Base-by-base conservation (phyloP, 2,797 vertebrate species). In the Mormyrus hasselquistii region DNA sequence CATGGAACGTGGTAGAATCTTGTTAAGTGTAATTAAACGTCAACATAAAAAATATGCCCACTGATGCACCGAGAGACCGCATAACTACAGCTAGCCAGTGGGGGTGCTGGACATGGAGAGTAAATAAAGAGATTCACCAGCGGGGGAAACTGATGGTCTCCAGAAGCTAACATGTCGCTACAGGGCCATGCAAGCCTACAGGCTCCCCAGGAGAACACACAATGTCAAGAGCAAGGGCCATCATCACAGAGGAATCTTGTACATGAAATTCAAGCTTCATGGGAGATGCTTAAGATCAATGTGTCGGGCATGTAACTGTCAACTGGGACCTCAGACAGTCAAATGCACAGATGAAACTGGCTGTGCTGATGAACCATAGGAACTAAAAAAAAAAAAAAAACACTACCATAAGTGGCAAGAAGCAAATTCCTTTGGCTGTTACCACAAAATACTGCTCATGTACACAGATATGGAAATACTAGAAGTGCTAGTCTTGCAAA, bases 191-290 rank as follows among this genome's bases (percentile, higher is more conserved):
- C 57, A 53, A 82, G 29, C 79, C 50, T 73, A 59, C 50, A 89
- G 41, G 7, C 6, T 16, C 22, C 59, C 41, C 41, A 53, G 41
- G 88, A 90, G 88, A 84, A 57, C 88, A 87, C 59, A 41, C 87
- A 62, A 65, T 50, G 29, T 83, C 53, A 55, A 1, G 6, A 7
- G 82, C 41, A 62, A n/a, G 59, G 34, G 10, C 44, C 47, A 53
- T 22, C 47, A 88, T 87, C 16, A 91, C 57, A 89, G 52, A 55
- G 53, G 76, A 41, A 49, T 14, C 88, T 89, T 89, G 76, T 89
- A n/a, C 87, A 76, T 29, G 9, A 87, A 16, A 22, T 22, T 57
- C 12, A 49, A 5, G 29, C 49, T 86, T 50, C 22, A 88, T 89
- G 88, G 90, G 89, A 83, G 88, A 59, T 47, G 76, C 16, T 47